phyloP scores from a whole-genome alignment of 2,797 vertebrate genomes.

The Antrozous pallidus region DNA sequence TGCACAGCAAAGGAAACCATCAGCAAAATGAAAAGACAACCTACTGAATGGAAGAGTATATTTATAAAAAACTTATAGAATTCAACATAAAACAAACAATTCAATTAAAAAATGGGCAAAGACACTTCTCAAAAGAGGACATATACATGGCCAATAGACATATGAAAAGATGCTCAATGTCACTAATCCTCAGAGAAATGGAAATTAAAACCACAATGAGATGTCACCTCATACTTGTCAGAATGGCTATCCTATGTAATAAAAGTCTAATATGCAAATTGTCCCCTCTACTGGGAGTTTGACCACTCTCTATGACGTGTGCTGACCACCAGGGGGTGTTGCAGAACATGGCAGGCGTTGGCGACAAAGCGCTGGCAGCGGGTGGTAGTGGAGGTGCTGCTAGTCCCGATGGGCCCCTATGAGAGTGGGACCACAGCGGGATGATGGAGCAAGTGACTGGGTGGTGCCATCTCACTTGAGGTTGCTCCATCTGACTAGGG shows the following conservation, averaged over 20 bases:
- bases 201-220: background rate
- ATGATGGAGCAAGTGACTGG: too few species aligned
- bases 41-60: background rate
- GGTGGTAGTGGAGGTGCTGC: too few species aligned
- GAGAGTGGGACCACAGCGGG: too few species aligned
- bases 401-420: too few species aligned
- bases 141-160: background rate
- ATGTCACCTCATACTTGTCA: background rate
- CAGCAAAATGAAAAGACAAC: background rate
- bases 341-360: too few species aligned
- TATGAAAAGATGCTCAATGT: background rate
- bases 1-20: background rate
- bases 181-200: background rate
- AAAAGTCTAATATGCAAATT: too few species aligned
- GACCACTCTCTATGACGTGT: too few species aligned
- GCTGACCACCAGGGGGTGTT: too few species aligned
- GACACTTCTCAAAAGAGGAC: background rate
- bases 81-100: background rate
- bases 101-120: background rate
- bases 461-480: too few species aligned
- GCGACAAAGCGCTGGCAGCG: too few species aligned
- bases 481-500: too few species aligned
- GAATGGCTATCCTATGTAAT: background rate
- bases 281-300: too few species aligned
- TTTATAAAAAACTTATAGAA: background rate